These are phyloP conservation scores for Empis stercorea DNA, from an alignment of 2,888 invertebrate genomes.

Conservation along the genomic window DNA sequence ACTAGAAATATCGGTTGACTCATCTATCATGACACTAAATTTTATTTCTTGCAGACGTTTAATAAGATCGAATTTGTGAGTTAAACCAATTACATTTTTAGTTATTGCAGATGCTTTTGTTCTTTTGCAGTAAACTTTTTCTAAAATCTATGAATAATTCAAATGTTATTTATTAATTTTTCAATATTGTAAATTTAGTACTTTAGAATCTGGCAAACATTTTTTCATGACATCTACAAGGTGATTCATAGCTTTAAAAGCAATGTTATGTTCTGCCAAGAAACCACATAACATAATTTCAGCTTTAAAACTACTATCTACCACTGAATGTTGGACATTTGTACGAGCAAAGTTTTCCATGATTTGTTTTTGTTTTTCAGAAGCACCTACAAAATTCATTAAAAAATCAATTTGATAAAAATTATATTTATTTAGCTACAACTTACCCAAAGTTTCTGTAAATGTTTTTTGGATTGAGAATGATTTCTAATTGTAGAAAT, in stretches of 20 bases:
- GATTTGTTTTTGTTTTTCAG: neutral
- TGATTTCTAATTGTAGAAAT: no score
- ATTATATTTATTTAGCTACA: no score
- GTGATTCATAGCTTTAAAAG: neutral
- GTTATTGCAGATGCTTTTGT: neutral
- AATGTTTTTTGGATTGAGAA: no score
- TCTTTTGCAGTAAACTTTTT: neutral
- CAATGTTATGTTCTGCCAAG: neutral
- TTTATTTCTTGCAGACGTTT: neutral
- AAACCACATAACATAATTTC: neutral
- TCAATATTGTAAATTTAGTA: neutral
- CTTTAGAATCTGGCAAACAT: neutral
- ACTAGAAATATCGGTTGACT: neutral
- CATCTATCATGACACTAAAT: neutral
- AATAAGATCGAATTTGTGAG: neutral
- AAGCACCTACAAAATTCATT: no score
- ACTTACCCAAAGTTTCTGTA: no score
- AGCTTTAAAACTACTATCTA: neutral
- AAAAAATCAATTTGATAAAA: no score
- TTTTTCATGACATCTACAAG: neutral
- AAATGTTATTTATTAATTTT: neutral
- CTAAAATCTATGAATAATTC: neutral
- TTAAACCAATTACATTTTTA: neutral
- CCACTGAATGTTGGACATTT: no score
- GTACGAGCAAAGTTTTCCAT: no score